These are phyloP conservation scores for Isaurus tuberculatus DNA, from an alignment of 92 coral and sea anemone genomes.

Conservation along the genomic window DNA sequence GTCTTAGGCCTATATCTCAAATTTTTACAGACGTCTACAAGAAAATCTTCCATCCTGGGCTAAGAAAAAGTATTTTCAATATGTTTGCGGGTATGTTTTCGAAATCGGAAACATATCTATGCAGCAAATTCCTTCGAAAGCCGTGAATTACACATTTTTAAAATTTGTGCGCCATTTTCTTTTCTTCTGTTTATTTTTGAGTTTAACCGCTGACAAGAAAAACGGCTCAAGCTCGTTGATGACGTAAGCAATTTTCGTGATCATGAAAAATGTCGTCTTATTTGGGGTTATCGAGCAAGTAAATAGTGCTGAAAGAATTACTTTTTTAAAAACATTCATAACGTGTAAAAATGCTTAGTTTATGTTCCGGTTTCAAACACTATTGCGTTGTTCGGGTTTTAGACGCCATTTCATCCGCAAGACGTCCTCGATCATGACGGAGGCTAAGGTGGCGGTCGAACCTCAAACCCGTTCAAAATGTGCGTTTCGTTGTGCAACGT, in stretches of 20 bases:
- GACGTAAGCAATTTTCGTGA: constrained; percentile 13
- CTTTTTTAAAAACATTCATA: background rate
- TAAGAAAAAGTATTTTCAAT: background rate
- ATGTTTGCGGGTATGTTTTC: background rate
- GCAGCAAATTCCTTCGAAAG: background rate
- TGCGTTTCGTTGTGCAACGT: constrained; percentile 45
- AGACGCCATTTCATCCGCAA: constrained; percentile 30
- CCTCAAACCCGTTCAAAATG: constrained; percentile 14
- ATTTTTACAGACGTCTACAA: background rate
- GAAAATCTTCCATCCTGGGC: constrained; percentile 10
- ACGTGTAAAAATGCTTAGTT: constrained; percentile 36
- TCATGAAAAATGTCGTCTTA: background rate
- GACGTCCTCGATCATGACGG: constrained; percentile 40
- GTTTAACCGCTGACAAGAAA: constrained; percentile 17
- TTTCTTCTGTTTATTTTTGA: constrained; percentile 6
- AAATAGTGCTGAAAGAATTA: background rate
- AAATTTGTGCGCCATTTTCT: constrained; percentile 36
- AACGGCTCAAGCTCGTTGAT: constrained; percentile 4
- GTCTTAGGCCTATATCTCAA: constrained; percentile 5
- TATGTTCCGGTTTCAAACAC: constrained; percentile 37
- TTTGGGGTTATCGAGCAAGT: background rate
- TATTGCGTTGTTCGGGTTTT: constrained; percentile 34
- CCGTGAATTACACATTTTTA: background rate
- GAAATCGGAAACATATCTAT: background rate
- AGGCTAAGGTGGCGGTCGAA: background rate